Evolutionary conservation across 92 coral and sea anemone species (phyloP).

Genomic region (Epizoanthus fatuus): DNA sequence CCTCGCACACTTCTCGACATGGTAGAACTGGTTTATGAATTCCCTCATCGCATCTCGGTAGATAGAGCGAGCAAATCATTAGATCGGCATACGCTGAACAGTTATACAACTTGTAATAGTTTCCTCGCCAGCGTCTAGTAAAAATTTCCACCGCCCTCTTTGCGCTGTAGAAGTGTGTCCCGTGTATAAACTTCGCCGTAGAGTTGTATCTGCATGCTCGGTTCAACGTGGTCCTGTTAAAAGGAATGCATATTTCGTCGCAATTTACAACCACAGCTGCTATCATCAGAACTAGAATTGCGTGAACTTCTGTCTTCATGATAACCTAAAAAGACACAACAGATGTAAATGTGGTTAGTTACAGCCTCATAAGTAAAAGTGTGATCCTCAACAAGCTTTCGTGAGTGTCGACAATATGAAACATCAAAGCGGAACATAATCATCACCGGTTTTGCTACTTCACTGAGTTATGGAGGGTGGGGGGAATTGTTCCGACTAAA

Average conservation of each 20-base stretch:
- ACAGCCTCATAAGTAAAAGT: neutral
- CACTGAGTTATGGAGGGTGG: neutral
- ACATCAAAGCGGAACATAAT: neutral
- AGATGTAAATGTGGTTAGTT: neutral
- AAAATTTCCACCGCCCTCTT: slow-evolving; percentile 25
- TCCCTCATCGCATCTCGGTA: slow-evolving; percentile 62
- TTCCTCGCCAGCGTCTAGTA: neutral
- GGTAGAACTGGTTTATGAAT: slow-evolving; percentile 64
- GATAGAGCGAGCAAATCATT: slow-evolving; percentile 56
- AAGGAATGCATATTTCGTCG: slow-evolving; percentile 42
- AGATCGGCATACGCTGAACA: slow-evolving; percentile 65
- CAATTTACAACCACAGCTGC: slow-evolving; percentile 13
- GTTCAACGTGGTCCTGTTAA: slow-evolving; percentile 39
- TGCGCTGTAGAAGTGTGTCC: neutral
- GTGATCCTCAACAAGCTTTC: neutral
- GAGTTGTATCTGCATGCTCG: slow-evolving; percentile 63
- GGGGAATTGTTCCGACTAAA: neutral
- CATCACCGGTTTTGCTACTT: neutral
- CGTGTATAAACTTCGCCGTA: slow-evolving; percentile 42
- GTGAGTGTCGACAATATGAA: neutral
- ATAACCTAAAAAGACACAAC: slow-evolving; percentile 5
- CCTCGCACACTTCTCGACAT: slow-evolving; percentile 83
- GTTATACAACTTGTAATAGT: slow-evolving; percentile 27
- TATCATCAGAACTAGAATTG: neutral
- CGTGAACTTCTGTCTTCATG: neutral